Conservation (phyloP, 2,888 invertebrate species). For the Aphodius granarius region DNA sequence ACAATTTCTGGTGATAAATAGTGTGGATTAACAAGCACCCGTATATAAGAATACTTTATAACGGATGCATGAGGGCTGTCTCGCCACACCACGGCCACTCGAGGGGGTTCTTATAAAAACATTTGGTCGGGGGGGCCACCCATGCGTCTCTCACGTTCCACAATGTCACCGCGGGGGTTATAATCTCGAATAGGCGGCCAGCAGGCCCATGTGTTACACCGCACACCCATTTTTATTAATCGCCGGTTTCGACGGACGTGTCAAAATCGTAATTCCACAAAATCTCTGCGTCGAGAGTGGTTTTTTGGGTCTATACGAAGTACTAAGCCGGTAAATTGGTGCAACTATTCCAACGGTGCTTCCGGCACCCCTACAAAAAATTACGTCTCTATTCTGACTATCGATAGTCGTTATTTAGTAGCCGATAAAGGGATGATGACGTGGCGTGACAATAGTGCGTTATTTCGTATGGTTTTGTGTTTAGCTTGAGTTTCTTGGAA, state of each 20-base stretch:
- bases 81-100: background rate
- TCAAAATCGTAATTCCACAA: background rate
- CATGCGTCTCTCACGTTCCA: background rate
- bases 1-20: background rate
- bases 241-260: background rate
- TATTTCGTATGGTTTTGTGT: background rate
- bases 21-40: background rate
- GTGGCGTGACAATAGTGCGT: background rate
- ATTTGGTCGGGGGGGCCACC: background rate
- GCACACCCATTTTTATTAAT: background rate
- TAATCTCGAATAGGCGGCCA: background rate
- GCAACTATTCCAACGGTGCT: background rate
- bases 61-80: background rate
- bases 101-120: background rate
- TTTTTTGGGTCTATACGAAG: too few relatives aligned
- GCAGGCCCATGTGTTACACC: background rate
- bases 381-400: background rate
- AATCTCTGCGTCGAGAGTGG: background rate
- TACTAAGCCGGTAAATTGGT: background rate
- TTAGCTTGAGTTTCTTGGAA: background rate
- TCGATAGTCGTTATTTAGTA: background rate
- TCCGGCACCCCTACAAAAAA: background rate
- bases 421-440: background rate
- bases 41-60: background rate
- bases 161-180: background rate